Evolutionary conservation across 2,797 vertebrate genomes (phyloP).

Genomic region (Rhynchonycteris naso): DNA sequence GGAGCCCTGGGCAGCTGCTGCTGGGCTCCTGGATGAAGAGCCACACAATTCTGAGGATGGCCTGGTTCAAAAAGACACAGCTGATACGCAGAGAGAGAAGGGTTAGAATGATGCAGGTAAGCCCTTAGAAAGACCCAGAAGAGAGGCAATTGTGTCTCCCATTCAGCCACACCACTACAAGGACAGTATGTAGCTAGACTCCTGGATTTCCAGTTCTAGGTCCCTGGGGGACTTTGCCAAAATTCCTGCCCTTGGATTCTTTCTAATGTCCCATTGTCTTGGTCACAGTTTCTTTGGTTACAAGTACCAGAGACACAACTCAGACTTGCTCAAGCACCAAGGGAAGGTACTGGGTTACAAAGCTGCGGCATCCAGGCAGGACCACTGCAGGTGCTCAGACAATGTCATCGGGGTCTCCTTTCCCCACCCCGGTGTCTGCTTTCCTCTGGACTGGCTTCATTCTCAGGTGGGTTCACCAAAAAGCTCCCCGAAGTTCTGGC

Average conservation of each 20-base stretch:
- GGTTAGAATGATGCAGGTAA: background rate
- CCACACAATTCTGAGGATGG: background rate
- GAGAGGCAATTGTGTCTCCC: background rate
- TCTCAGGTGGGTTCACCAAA: background rate
- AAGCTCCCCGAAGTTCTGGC: background rate
- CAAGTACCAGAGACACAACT: background rate
- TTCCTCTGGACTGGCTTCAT: background rate
- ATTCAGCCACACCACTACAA: background rate
- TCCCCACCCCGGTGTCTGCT: background rate
- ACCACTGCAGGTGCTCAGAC: too few relatives aligned
- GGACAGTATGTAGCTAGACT: accelerated
- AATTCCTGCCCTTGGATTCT: background rate
- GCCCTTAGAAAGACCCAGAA: background rate
- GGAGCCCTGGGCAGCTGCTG: accelerated
- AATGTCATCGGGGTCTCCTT: accelerated
- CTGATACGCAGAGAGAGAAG: background rate
- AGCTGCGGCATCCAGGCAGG: background rate
- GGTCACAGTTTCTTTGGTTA: background rate
- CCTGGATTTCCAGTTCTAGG: background rate
- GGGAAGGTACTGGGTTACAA: background rate
- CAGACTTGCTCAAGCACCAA: background rate
- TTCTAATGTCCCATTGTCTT: background rate
- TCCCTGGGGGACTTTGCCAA: background rate
- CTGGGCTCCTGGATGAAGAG: background rate
- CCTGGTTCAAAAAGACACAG: background rate